Conservation (phyloP, 2,113 vertebrate species). For the Piaya cayana region DNA sequence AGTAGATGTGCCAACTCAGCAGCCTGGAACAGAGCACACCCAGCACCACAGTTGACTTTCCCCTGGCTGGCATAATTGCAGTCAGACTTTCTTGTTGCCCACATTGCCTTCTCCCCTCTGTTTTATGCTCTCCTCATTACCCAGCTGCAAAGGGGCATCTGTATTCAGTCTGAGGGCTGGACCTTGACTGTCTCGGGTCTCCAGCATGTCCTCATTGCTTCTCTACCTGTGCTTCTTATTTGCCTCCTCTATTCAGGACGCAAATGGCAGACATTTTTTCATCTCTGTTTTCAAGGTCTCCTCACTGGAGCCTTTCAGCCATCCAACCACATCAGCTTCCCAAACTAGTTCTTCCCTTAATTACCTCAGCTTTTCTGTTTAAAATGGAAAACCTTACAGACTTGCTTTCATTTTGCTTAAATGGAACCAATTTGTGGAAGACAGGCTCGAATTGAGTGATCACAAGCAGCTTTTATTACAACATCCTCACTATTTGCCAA, state of each 20-base stretch:
- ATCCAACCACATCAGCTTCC: not conserved
- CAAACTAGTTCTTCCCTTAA: not conserved
- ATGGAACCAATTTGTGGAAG: not conserved
- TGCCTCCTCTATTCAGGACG: not conserved
- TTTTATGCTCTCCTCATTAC: fast-evolving
- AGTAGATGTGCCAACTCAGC: fast-evolving
- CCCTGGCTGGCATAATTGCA: not conserved
- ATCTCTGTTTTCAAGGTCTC: not conserved
- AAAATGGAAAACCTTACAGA: not conserved
- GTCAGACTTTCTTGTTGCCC: not conserved
- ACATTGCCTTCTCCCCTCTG: fast-evolving
- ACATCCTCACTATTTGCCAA: not conserved
- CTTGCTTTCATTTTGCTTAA: constrained; percentile 20
- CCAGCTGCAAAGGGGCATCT: not conserved
- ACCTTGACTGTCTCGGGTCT: not conserved
- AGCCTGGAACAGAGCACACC: not conserved
- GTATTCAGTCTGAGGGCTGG: not conserved
- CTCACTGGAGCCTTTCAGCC: not conserved
- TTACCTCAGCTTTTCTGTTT: not conserved
- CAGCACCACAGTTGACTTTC: not conserved
- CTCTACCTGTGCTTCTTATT: not conserved
- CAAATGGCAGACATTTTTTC: not conserved
- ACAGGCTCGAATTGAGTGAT: constrained; percentile 17
- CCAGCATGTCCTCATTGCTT: not conserved
- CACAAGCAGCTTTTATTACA: constrained; percentile 12